Evolutionary conservation across 2,797 vertebrate genomes (phyloP), one percentile per base, ranked within the genome.

Genomic region (Chelon auratus): DNA sequence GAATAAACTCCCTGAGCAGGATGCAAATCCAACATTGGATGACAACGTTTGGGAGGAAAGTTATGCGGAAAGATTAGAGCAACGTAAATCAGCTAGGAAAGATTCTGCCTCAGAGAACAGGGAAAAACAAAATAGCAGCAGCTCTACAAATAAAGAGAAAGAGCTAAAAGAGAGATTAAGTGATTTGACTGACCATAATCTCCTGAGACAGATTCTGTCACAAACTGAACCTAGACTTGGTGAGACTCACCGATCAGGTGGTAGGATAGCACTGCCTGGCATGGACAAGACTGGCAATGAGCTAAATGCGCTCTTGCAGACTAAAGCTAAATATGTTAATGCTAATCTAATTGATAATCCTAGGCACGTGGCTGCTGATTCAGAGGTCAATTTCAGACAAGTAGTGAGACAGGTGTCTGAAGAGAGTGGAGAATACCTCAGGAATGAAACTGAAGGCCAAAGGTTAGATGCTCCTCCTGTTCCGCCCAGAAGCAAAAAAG

Each of bases 401-500:
- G 12, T 47, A 17, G 47, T 7, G 4, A 82, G 71, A 58, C 83
- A 70, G 13, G 13, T 69, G 4, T 82, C 71, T 57, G 80, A 87
- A n/a, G 79, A 91, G 10, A 73, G 60, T 0, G 20, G 50, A 12
- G 65, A 68, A 33, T 67, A 61, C 60, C 18, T 66, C n/a, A 55
- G 36, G 3, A 80, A 20, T 37, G 65, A 81, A 52, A 58, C 48
- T 30, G 36, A 70, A 59, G 45, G 18, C 26, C 82, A 73, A 68
- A 77, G 43, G 12, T 26, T 40, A 26, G 67, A 85, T 10, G 20
- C 61, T 17, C 90, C 92, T 9, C 72, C 57, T 56, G 76, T 91
- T 78, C 87, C 93, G 59, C 92, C 93, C 0, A 86, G 92, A 74
- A 91, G 64, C 72, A 92, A 84, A 83, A 94, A 85, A 72, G 83